Base-by-base conservation (phyloP, 1,140 invertebrate species). In the Zaprionus inermis region DNA sequence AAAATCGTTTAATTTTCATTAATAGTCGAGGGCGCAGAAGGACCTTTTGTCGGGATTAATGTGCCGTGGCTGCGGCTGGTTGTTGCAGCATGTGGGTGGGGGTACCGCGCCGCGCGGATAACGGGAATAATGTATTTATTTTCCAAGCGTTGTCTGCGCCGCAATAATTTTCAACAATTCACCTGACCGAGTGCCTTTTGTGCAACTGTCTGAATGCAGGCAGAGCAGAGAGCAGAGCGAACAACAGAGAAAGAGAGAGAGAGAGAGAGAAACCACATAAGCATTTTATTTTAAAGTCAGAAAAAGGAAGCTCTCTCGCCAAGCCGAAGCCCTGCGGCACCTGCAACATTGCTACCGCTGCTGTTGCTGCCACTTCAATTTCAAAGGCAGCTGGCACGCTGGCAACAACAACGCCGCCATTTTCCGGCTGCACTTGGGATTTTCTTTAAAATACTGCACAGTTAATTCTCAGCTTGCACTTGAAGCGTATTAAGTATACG, bases 1-100 rank as follows among this genome's bases (percentile, higher is more conserved):
- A 86, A 88, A 88, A 86, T 69, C 83, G 83, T 83, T 86, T 86
- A 88, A 88, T 86, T 74, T 81, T 79, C 84, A 86, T 88, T 86
- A 86, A 83, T 75, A 76, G 77, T 76, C 81, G 74, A 70, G 79
- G 5, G 24, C n/a, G 24, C n/a, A 44, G 38, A 44, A 76, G 79
- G 76, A 44, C 38, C 38, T 74, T 88, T 75, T 83, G 44, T 76
- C 49, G 59, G 65, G 84, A 78, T 83, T 86, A 86, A 86, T 88
- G 79, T 79, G 73, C 76, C 83, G 60, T 83, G 49, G 41, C 51
- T 14, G 52, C 59, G 44, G 68, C 73, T 70, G 59, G n/a, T n/a
- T n/a, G n/a, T n/a, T n/a, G n/a, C n/a, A n/a, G n/a, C n/a, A n/a
- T 0, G 24, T 28, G 24, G 72, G 72, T 71, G 76, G 41, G 59